Percentiles rank a stretch among this genome's conserved stretches.
These are phyloP conservation scores for Sarotherodon lohbergeri DNA, from an alignment of 2,113 vertebrate species.

Conservation along the genomic window DNA sequence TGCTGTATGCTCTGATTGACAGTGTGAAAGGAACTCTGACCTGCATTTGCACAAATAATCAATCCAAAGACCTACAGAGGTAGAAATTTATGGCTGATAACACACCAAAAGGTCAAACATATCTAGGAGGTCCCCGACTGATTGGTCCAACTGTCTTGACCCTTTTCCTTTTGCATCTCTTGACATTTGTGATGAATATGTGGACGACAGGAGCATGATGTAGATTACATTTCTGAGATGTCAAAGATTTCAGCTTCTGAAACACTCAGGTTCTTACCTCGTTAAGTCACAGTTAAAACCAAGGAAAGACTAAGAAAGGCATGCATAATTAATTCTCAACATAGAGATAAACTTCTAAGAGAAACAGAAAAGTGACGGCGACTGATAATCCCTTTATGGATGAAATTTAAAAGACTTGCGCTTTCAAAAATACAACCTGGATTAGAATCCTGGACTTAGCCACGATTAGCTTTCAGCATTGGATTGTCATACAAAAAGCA, in stretches of 20 bases:
- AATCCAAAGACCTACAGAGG: background rate
- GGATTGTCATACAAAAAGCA: background rate
- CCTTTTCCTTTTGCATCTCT: background rate
- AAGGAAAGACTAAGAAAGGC: background rate
- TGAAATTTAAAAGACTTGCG: background rate
- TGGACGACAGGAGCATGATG: background rate
- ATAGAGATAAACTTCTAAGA: background rate
- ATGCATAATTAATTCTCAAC: background rate
- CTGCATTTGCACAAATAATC: background rate
- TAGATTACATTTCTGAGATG: background rate
- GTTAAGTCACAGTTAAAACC: background rate
- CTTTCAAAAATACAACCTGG: background rate
- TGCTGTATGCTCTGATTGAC: background rate
- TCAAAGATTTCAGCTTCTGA: background rate
- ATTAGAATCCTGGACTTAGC: background rate
- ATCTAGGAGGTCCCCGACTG: background rate
- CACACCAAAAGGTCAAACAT: slow-evolving; percentile 5
- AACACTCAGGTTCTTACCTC: background rate
- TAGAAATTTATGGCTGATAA: background rate
- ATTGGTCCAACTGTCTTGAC: background rate
- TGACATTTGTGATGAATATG: slow-evolving; percentile 22
- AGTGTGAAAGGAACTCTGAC: background rate
- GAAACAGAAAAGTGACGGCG: background rate
- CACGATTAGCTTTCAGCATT: background rate
- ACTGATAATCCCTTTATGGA: background rate